These are phyloP conservation scores for Sebastes schlegelii DNA, from an alignment of 2,113 vertebrate species.

Conservation along the genomic window DNA sequence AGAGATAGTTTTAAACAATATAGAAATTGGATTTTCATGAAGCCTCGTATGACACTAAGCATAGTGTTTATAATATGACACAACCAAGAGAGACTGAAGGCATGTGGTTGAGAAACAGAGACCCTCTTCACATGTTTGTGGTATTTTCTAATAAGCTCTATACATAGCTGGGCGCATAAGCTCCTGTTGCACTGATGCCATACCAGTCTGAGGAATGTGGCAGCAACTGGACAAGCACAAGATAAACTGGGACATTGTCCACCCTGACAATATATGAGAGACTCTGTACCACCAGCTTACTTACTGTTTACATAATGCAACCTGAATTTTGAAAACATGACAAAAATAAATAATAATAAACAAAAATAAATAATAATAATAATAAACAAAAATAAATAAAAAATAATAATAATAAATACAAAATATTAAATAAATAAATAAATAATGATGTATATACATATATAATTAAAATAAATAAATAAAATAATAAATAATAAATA, in stretches of 20 bases:
- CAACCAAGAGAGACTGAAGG: not conserved
- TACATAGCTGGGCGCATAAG: slow-evolving; percentile 49
- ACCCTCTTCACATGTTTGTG: slow-evolving; percentile 17
- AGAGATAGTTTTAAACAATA: not conserved
- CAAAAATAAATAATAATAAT: too few relatives aligned
- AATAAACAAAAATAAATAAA: too few relatives aligned
- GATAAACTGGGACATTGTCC: slow-evolving; percentile 77
- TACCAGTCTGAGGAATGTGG: slow-evolving; percentile 77
- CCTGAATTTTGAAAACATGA: not conserved
- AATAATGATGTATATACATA: too few relatives aligned
- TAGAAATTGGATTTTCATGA: not conserved
- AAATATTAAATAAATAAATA: too few relatives aligned
- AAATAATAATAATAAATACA: too few relatives aligned
- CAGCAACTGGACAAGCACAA: slow-evolving; percentile 66
- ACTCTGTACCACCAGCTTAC: not conserved
- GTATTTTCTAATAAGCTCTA: slow-evolving; percentile 59
- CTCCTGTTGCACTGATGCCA: slow-evolving; percentile 32
- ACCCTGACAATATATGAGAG: slow-evolving; percentile 20
- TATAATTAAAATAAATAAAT: too few relatives aligned
- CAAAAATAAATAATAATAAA: not conserved
- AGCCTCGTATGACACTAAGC: not conserved
- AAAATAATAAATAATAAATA: too few relatives aligned
- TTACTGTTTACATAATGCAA: not conserved
- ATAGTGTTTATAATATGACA: not conserved
- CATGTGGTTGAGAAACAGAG: not conserved